Percentiles rank a stretch among this genome's conserved stretches.
phyloP scores from a whole-genome alignment of 2,797 vertebrate species.

The Urophycis tenuis region DNA sequence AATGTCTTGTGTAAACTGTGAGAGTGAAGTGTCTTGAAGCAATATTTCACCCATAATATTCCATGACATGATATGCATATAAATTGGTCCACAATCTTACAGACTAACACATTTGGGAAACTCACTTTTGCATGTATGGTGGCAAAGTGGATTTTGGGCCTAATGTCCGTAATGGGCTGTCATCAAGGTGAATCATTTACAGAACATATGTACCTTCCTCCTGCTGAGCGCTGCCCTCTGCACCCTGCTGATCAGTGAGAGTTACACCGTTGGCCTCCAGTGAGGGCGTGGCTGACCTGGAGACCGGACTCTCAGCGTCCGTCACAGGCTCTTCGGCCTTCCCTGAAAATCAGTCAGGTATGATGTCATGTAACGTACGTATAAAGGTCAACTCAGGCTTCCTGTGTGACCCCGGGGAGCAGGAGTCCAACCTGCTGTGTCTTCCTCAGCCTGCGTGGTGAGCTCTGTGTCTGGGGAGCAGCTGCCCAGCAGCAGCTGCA shows the following conservation, averaged over 20 bases:
- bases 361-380: no score
- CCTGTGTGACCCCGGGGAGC: no score
- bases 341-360: not conserved
- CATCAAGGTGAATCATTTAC: not conserved
- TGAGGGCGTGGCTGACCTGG: not conserved
- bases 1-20: not conserved
- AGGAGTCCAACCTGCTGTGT: constrained; percentile 33
- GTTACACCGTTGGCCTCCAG: no score
- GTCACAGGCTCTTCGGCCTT: not conserved
- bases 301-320: not conserved
- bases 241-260: no score
- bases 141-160: not conserved
- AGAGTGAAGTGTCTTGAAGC: not conserved
- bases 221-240: not conserved
- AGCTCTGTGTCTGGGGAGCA: constrained; percentile 44
- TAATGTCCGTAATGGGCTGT: not conserved
- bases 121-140: no score
- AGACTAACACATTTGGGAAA: not conserved
- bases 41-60: not conserved
- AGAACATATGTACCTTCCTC: not conserved
- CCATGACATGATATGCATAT: not conserved
- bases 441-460: constrained; percentile 28
- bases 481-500: constrained; percentile 68
- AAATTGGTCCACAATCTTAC: not conserved
- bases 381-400: no score